Conservation (phyloP, 2,797 vertebrate species). For the Macropodus opercularis region DNA sequence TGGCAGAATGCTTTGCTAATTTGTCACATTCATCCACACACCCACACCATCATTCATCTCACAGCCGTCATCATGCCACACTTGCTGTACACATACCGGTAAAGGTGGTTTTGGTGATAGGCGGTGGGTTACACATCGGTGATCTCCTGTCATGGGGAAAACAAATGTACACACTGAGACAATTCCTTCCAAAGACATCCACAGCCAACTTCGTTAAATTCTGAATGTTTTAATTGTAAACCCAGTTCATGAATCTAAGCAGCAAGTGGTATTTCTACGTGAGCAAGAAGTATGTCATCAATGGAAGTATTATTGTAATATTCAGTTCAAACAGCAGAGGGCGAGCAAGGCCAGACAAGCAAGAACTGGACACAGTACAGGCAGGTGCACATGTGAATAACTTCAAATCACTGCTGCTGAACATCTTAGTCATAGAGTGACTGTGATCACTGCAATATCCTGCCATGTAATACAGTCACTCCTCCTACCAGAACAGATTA, state of each 20-base stretch:
- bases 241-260: background rate
- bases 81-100: constrained; percentile 85
- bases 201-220: background rate
- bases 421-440: constrained; percentile 6
- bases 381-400: constrained; percentile 10
- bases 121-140: constrained; percentile 97
- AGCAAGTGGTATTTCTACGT: background rate
- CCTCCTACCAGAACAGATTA: constrained; percentile 2
- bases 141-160: constrained; percentile 86
- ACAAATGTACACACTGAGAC: constrained; percentile 31
- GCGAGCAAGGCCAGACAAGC: constrained; percentile 21
- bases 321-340: constrained; percentile 59
- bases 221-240: background rate
- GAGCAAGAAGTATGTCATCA: no score
- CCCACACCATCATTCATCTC: constrained; percentile 12
- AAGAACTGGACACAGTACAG: background rate
- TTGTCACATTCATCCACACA: constrained; percentile 1
- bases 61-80: background rate
- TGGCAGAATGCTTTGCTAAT: no score
- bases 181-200: constrained; percentile 7
- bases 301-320: constrained; percentile 64
- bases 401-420: constrained; percentile 1
- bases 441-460: constrained; percentile 1
- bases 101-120: constrained; percentile 96
- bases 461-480: constrained; percentile 4